A percentile compares a stretch with the other conserved stretches of the same genome.
phyloP scores from a whole-genome alignment of 1,140 invertebrate genomes.

The Scaptomyza montana region DNA sequence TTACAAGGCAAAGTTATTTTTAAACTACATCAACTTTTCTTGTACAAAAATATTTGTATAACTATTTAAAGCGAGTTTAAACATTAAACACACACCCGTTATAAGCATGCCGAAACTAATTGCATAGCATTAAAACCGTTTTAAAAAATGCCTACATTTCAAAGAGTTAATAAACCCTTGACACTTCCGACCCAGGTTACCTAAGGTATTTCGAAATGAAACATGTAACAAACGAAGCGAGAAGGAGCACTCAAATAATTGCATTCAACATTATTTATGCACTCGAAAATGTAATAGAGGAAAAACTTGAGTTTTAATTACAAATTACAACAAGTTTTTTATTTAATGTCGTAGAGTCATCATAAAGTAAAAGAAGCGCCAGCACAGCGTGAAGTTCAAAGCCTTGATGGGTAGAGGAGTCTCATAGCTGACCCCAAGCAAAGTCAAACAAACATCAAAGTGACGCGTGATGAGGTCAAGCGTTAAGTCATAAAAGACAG shows the following conservation, averaged over 20 bases:
- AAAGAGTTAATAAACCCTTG: constrained; percentile 27
- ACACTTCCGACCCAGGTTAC: constrained; percentile 54
- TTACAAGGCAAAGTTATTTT: not conserved
- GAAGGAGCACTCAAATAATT: constrained; percentile 53
- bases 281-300: constrained; percentile 51
- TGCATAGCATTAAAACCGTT: not conserved
- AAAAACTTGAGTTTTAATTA: constrained; percentile 74
- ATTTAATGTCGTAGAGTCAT: constrained; percentile 27
- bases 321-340: constrained; percentile 66
- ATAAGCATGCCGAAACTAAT: no score
- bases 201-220: constrained; percentile 44
- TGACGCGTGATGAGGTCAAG: constrained; percentile 73
- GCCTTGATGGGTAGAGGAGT: constrained; percentile 32
- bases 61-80: not conserved
- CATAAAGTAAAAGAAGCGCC: constrained; percentile 52
- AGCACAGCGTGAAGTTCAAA: constrained; percentile 70
- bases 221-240: constrained; percentile 64
- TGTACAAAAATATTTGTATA: not conserved
- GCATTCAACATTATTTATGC: constrained; percentile 64
- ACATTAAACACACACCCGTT: no score
- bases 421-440: constrained; percentile 53
- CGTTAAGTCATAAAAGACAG: constrained; percentile 71
- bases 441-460: constrained; percentile 75
- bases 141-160: not conserved
- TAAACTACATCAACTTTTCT: not conserved